Evolutionary conservation across 2,113 vertebrate genomes (phyloP).

Genomic region (Nothoprocta perdicaria): DNA sequence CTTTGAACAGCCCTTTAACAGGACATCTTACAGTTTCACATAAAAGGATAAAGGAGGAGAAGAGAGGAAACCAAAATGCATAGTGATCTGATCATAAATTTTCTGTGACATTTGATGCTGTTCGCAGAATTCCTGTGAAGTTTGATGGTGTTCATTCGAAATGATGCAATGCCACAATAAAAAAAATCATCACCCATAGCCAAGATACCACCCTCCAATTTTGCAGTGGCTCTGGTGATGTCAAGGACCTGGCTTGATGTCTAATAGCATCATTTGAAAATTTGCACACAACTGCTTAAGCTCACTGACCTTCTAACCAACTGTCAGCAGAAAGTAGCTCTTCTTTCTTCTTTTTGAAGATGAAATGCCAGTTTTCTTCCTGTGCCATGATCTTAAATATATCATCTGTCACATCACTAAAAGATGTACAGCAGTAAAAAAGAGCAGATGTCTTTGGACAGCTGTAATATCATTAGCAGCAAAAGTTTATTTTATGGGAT

Average conservation of each 20-base stretch:
- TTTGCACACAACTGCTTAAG: background rate
- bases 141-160: background rate
- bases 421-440: background rate
- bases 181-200: background rate
- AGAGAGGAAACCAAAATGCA: background rate
- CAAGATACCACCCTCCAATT: background rate
- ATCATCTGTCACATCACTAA: background rate
- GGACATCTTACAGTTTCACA: too few relatives aligned
- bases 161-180: background rate
- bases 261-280: background rate
- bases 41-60: background rate
- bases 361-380: background rate
- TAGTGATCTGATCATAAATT: background rate
- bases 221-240: background rate
- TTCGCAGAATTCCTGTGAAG: too few relatives aligned
- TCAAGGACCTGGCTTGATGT: background rate
- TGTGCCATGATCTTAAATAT: background rate
- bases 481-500: background rate
- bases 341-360: background rate
- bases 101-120: too few relatives aligned
- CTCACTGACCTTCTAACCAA: background rate
- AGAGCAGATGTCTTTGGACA: conserved; percentile 25
- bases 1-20: too few relatives aligned
- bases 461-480: background rate
- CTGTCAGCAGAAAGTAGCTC: background rate